Percentiles rank a stretch among this genome's conserved stretches.
These are phyloP conservation scores for Oncorhynchus mykiss DNA, from an alignment of 2,113 vertebrate species.

Conservation along the genomic window DNA sequence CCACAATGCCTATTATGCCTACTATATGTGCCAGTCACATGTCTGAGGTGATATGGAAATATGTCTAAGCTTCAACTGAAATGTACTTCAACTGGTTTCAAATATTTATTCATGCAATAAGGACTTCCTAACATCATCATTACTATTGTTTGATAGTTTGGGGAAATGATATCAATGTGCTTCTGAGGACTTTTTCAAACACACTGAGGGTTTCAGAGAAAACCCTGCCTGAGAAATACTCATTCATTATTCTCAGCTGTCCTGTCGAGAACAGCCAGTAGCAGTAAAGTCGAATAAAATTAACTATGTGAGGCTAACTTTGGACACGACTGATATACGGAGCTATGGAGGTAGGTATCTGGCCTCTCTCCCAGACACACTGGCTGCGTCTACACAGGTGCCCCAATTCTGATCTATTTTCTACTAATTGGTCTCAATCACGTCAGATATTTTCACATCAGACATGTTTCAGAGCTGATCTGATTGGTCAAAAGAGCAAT, in stretches of 20 bases:
- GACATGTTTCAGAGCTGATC: too few relatives aligned
- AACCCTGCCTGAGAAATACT: not conserved
- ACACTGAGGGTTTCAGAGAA: not conserved
- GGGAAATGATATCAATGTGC: not conserved
- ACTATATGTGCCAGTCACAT: not conserved
- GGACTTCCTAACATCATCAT: not conserved
- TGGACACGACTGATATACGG: not conserved
- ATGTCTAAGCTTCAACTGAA: not conserved
- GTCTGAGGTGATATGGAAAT: not conserved
- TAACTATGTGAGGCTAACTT: not conserved
- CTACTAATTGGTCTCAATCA: not conserved
- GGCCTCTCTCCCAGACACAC: constrained; percentile 63
- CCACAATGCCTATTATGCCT: too few relatives aligned
- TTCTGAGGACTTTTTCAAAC: not conserved
- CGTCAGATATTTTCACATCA: too few relatives aligned
- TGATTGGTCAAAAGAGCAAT: too few relatives aligned
- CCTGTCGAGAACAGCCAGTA: not conserved
- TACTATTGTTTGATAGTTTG: not conserved
- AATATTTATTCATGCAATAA: not conserved
- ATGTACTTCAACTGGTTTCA: not conserved
- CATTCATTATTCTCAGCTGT: not conserved
- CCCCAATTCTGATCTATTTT: too few relatives aligned
- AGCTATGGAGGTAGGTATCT: constrained; percentile 45
- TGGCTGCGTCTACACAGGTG: too few relatives aligned
- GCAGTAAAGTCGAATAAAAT: not conserved